Evolutionary conservation across 2,113 vertebrate species (phyloP), one percentile per base, ranked within the genome.

Genomic region (Seriola quinqueradiata): DNA sequence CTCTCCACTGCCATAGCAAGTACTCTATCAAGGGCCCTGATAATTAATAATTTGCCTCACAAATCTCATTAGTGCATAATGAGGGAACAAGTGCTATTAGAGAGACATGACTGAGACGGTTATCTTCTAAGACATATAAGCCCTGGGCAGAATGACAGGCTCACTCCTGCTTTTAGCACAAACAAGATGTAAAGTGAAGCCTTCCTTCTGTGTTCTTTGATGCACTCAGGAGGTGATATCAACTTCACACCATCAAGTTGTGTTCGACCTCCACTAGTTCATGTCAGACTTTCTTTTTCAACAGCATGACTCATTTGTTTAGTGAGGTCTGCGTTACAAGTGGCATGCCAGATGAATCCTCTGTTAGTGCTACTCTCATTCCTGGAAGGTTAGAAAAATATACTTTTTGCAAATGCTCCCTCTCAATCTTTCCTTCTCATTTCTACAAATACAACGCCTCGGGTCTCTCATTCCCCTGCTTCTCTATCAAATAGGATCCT

Each of bases 61-160:
- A 89, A 86, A 92, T 90, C 83, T 71, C 68, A 86, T 87, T 86
- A 90, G 87, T 52, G 60, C 21, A 77, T 85, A 85, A 92, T 88
- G 75, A 86, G 76, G 70, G 81, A 89, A 82, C 71, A 89, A 79
- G 69, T 78, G n/a, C 77, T 79, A 70, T 81, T 84, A 89, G 75
- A 58, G 67, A 66, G 70, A 85, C 80, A 75, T 57, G 25, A 84
- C 38, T 36, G 55, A 66, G 68, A 57, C 3, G 11, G 65, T 85
- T 84, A 83, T 91, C 72, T 25, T 72, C 44, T 32, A 23, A 69
- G 81, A 77, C 10, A 44, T 23, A 44, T 23, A 4, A 70, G 36
- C 73, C 34, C 3, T 8, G 10, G 48, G 76, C 46, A 32, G 72
- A 25, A 38, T 73, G 77, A 70, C 70, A 75, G 69, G 52, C 63